Conservation (phyloP, 2,888 invertebrate genomes). For the Phyllotreta cruciferae region DNA sequence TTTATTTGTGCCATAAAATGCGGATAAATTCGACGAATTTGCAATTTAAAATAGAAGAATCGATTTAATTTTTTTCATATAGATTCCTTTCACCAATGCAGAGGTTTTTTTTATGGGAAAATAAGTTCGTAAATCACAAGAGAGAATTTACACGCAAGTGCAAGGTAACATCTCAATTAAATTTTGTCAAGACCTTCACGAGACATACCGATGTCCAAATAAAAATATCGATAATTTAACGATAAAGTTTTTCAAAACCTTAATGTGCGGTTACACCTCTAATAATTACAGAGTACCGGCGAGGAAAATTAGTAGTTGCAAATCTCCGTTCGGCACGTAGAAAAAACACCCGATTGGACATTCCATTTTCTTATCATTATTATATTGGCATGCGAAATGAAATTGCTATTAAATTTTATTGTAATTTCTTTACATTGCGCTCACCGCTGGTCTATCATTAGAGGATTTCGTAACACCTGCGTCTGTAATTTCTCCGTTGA, state of each 20-base stretch:
- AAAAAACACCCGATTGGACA: slow-evolving; percentile 37
- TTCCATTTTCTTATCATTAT: slow-evolving; percentile 42
- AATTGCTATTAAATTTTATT: slow-evolving; percentile 42
- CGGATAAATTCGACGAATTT: slow-evolving; percentile 21
- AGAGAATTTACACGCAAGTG: neutral
- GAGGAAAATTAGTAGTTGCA: slow-evolving; percentile 54
- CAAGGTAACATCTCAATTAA: slow-evolving; percentile 11
- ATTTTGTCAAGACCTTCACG: neutral
- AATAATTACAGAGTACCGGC: slow-evolving; percentile 54
- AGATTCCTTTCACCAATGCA: slow-evolving; percentile 16
- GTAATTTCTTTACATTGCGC: slow-evolving; percentile 38
- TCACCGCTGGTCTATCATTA: slow-evolving; percentile 34
- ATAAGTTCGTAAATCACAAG: neutral
- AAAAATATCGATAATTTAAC: slow-evolving; percentile 31
- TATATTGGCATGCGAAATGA: slow-evolving; percentile 41
- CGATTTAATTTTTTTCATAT: slow-evolving; percentile 27
- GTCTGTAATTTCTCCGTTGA: slow-evolving; percentile 35
- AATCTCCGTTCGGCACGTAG: slow-evolving; percentile 31
- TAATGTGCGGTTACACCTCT: slow-evolving; percentile 50
- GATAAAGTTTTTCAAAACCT: slow-evolving; percentile 35
- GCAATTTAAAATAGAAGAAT: slow-evolving; percentile 23
- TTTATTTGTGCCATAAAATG: slow-evolving; percentile 25
- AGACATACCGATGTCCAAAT: slow-evolving; percentile 16
- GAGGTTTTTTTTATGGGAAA: slow-evolving; percentile 8
- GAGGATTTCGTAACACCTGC: slow-evolving; percentile 39